Percentiles rank a stretch among this genome's conserved stretches.
These are phyloP conservation scores for Hypsibius dujardini DNA, from an alignment of 1,140 invertebrate genomes.

Conservation along the genomic window DNA sequence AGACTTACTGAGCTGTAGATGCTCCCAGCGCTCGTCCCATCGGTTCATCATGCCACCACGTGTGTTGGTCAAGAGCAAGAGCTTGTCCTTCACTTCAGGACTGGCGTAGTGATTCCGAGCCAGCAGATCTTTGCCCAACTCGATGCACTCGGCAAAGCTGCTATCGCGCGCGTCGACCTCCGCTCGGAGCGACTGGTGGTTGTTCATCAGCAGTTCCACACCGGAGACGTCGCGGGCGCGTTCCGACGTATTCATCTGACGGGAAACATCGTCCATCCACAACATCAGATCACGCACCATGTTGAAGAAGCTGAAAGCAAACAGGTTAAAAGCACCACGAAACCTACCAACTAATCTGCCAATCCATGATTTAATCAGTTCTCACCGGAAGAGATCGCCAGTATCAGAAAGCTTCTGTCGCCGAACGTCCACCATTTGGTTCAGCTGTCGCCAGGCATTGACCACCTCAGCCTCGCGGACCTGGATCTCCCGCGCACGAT, in stretches of 20 bases:
- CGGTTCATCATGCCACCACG: conserved; percentile 73
- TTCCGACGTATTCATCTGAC: conserved; percentile 95
- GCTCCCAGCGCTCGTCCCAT: conserved; percentile 97
- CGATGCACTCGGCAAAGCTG: conserved; percentile 83
- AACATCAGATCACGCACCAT: conserved; percentile 86
- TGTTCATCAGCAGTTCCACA: conserved; percentile 96
- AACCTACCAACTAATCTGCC: neutral
- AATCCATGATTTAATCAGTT: neutral
- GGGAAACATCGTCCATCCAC: conserved; percentile 96
- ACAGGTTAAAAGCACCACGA: neutral
- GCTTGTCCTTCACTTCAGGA: conserved; percentile 74
- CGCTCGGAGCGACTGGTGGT: conserved; percentile 93
- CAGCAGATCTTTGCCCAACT: conserved; percentile 81
- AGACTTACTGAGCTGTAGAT: conserved; percentile 71
- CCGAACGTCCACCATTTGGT: conserved; percentile 63
- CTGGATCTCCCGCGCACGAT: conserved; percentile 85
- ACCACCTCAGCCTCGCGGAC: conserved; percentile 83
- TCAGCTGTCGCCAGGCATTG: conserved; percentile 79
- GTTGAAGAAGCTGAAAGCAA: conserved; percentile 68
- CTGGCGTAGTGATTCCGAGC: conserved; percentile 83
- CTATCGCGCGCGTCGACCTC: conserved; percentile 97
- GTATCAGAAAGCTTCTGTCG: conserved; percentile 72
- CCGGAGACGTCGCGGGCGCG: conserved; percentile 94
- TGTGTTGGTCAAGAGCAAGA: conserved; percentile 72
- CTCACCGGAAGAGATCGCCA: conserved; percentile 56